Base-by-base conservation (phyloP, 2,113 vertebrate species). In the Capreolus pygargus region DNA sequence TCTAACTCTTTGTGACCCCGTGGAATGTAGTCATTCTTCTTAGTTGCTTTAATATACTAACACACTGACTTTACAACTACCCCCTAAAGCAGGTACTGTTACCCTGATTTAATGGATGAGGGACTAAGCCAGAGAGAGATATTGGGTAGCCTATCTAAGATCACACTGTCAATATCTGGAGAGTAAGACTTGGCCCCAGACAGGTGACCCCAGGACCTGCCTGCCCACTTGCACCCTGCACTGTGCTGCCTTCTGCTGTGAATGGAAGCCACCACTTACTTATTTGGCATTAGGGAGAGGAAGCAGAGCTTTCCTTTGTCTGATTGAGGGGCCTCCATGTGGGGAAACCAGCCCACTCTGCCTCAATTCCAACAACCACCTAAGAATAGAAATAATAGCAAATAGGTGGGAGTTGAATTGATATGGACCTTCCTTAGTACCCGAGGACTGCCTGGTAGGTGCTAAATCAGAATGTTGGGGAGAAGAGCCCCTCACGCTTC, bases 21-120 rank as follows among this genome's bases (percentile, higher is more conserved):
- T 74, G 67, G 19, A 25, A 36, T 74, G 2, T 25, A 74, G n/a
- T 74, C n/a, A 23, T 39, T 25, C 19, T 74, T 39, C 67, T 90
- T 55, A 27, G 61, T 64, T 54, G n/a, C 86, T 86, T 83, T 89
- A 70, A 81, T 96, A 60, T 64, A 55, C 89, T 23, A 58, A 54
- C 16, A 6, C 60, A 85, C 55, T 94, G 84, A 28, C 45, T 95
- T 87, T 78, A 64, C 19, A 87, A 39, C 33, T 52, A 70, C 33
- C 23, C 13, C 45, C 15, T 28, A 33, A 81, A 60, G 23, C 58
- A 84, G 47, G 21, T 61, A 12, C 5, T 67, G 3, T 50, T 61
- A 82, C 61, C 74, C 64, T 23, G 25, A 76, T 83, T 92, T 86
- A 90, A 61, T 67, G 54, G 47, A 30, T 11, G 33, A 57, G 6